A percentile compares a stretch with the other conserved stretches of the same genome.
These are phyloP conservation scores for Cacoxenus indagator DNA, from an alignment of 2,888 invertebrate genomes.

Conservation along the genomic window DNA sequence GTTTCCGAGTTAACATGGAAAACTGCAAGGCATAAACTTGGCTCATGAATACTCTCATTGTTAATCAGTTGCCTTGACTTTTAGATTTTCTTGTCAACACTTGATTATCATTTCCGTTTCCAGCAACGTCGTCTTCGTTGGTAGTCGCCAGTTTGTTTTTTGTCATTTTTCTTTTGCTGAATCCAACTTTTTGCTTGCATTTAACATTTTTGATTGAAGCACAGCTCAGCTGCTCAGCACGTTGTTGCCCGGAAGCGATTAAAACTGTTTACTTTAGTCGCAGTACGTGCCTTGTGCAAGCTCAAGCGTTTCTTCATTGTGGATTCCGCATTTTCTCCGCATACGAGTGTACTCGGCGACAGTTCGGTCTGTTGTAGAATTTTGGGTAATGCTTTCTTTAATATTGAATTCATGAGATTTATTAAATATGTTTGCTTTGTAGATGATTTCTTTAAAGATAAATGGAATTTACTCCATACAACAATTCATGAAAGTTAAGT, in stretches of 20 bases:
- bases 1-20: too few species aligned
- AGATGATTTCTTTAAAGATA: too few species aligned
- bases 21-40: too few species aligned
- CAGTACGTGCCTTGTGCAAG: background rate
- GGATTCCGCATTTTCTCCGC: too few species aligned
- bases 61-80: background rate
- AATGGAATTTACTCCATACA: too few species aligned
- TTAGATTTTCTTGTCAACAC: background rate
- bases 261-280: background rate
- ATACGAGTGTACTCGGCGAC: too few species aligned
- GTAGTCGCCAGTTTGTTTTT: background rate
- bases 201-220: background rate
- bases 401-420: background rate
- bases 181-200: background rate
- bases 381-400: background rate
- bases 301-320: background rate
- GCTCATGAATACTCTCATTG: too few species aligned
- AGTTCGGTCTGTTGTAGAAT: too few species aligned
- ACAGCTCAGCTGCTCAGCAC: background rate
- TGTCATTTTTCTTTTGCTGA: background rate
- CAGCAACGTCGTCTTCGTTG: background rate
- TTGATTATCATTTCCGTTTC: background rate
- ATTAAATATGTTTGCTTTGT: background rate
- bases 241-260: background rate
- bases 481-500: too few species aligned